These are phyloP conservation scores for Takifugu flavidus DNA, from an alignment of 2,113 vertebrate genomes.

Conservation along the genomic window DNA sequence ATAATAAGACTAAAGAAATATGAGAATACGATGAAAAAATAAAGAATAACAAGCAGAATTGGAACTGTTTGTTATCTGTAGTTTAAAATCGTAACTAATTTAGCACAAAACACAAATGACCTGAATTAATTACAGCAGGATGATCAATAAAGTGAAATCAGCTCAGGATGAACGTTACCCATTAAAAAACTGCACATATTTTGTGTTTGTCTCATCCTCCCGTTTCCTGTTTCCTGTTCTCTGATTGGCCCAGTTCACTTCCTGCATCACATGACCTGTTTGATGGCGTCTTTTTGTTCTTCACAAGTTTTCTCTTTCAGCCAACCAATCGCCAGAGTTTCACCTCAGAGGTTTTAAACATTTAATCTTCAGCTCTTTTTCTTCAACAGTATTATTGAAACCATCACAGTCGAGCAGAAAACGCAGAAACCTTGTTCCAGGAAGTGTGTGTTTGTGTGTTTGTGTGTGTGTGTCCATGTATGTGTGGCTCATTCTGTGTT, in stretches of 20 bases:
- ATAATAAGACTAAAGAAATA: too few relatives aligned
- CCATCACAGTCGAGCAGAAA: too few relatives aligned
- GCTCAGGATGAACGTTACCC: too few relatives aligned
- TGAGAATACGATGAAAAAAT: too few relatives aligned
- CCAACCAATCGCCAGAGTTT: background rate
- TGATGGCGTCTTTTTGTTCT: background rate
- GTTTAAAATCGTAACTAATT: too few relatives aligned
- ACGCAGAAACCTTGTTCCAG: background rate
- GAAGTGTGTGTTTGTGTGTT: background rate
- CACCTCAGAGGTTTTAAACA: background rate
- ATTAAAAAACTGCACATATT: background rate
- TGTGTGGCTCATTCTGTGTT: background rate
- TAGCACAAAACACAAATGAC: too few relatives aligned
- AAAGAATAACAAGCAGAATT: too few relatives aligned
- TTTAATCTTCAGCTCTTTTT: background rate
- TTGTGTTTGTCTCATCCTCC: background rate
- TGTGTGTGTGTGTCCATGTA: background rate
- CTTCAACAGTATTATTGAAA: too few relatives aligned
- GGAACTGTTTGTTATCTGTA: too few relatives aligned
- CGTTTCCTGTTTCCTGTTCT: background rate
- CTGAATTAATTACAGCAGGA: too few relatives aligned
- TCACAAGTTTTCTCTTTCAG: background rate
- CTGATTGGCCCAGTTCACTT: conserved; percentile 10
- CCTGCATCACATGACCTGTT: background rate
- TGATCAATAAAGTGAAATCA: too few relatives aligned